These are phyloP conservation scores for Catharus ustulatus DNA, from an alignment of 2,797 vertebrate genomes.

Conservation along the genomic window DNA sequence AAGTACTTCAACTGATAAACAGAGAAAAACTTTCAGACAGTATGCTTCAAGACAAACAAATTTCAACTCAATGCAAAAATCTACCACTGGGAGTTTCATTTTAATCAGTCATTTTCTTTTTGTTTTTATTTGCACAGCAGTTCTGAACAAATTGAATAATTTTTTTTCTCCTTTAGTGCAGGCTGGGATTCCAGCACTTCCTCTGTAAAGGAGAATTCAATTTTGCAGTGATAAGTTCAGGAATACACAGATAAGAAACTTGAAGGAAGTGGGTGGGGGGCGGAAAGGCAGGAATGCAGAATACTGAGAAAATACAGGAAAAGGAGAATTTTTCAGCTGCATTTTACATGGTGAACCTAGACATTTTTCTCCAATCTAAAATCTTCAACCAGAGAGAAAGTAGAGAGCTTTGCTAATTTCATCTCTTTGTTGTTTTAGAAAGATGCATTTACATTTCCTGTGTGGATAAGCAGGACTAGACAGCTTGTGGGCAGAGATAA, in stretches of 20 bases:
- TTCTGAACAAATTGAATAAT: constrained; percentile 37
- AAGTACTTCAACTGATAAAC: constrained; percentile 1
- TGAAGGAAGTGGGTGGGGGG: neutral
- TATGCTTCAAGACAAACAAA: neutral
- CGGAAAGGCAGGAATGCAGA: neutral
- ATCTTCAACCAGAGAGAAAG: neutral
- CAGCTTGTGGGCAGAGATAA: constrained; percentile 15
- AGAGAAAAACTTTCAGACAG: neutral
- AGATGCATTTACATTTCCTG: constrained; percentile 26
- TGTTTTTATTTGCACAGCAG: constrained; percentile 51
- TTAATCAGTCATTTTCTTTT: constrained; percentile 32
- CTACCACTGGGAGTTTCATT: constrained; percentile 1
- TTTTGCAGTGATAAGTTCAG: constrained; percentile 25
- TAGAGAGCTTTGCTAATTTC: constrained; percentile 10
- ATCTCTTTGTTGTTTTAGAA: neutral
- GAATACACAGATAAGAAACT: neutral
- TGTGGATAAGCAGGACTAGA: neutral
- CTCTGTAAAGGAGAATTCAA: constrained; percentile 16
- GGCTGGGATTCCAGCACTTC: neutral
- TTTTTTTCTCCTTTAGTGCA: neutral
- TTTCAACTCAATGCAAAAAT: neutral
- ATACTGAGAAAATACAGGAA: neutral
- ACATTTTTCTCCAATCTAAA: neutral
- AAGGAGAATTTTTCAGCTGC: neutral
- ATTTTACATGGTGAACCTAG: neutral